A percentile compares a stretch with the other conserved stretches of the same genome.
Evolutionary conservation across 2,888 invertebrate genomes (phyloP).

Genomic region (Acleris cristana): DNA sequence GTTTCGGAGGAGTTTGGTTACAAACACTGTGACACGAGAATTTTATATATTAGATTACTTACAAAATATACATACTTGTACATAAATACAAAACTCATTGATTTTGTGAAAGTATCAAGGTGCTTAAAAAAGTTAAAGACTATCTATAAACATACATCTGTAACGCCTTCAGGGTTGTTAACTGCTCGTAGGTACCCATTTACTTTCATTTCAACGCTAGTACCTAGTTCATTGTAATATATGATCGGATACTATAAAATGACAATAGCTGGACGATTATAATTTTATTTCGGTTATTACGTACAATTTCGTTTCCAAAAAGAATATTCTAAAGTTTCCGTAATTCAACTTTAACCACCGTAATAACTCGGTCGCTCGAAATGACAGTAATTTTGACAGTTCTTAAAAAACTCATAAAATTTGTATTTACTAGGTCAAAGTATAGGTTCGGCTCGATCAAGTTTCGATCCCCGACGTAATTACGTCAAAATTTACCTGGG

Average conservation of each 20-base stretch:
- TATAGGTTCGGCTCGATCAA: slow-evolving; percentile 64
- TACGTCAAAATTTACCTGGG: slow-evolving; percentile 66
- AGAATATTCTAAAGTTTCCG: slow-evolving; percentile 21
- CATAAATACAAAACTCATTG: too few relatives aligned
- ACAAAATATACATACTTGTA: too few relatives aligned
- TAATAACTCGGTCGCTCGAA: slow-evolving; percentile 48
- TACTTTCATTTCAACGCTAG: background rate
- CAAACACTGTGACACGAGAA: too few relatives aligned
- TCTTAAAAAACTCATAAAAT: slow-evolving; percentile 52
- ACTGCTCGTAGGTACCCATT: too few relatives aligned
- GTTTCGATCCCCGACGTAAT: slow-evolving; percentile 62
- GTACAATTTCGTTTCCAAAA: slow-evolving; percentile 1
- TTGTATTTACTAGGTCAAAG: slow-evolving; percentile 65
- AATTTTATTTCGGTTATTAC: background rate
- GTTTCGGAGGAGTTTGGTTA: too few relatives aligned
- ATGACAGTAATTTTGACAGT: slow-evolving; percentile 51
- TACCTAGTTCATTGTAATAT: background rate
- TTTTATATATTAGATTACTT: too few relatives aligned
- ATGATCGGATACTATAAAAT: background rate
- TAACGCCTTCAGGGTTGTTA: too few relatives aligned
- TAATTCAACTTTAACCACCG: slow-evolving; percentile 41
- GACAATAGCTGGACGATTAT: too few relatives aligned
- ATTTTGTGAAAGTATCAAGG: too few relatives aligned
- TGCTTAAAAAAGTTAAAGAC: too few relatives aligned
- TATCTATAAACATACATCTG: too few relatives aligned